Evolutionary conservation across 92 coral and sea anemone genomes (phyloP), one percentile per base, ranked within the genome.

Genomic region (Palythoa heliodiscus): DNA sequence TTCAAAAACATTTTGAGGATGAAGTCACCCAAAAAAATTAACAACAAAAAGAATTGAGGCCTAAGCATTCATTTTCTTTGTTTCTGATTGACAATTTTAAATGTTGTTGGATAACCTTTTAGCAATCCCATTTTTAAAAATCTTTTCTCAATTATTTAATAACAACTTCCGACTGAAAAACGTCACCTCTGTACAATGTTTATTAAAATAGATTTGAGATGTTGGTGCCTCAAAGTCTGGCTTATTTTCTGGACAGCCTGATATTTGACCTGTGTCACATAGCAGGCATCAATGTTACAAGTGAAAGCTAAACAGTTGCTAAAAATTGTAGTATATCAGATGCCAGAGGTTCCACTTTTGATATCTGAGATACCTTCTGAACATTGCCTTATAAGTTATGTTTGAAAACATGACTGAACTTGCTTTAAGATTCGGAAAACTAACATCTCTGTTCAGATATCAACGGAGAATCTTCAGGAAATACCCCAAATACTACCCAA

Each of bases 181-280:
- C 54, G 71, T 79, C 73, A 66, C 47, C 74, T 43, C 52, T 66
- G 52, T 47, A 17, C n/a, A 3, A 13, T 47, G 74, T 63, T 79
- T 43, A 29, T 29, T 43, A 66, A 16, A 15, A 11, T 53, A 43
- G 43, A 47, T 66, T 61, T 66, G 61, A 80, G 39, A 11, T 67
- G 23, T 8, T 11, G 84, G 84, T 80, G 84, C 84, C 84, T 17
- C 7, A 0, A 3, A 37, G 84, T 80, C 84, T 80, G 22, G 71
- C 25, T 17, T 16, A 48, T 68, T 43, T 16, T 43, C 22, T 43
- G 6, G 7, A 8, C 19, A 61, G 35, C 64, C 52, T 76, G 52
- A 11, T 23, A 76, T 60, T 78, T 38, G 38, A 60, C 9, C 38
- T 19, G 12, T 57, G 68, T 55, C 82, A 57, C 76, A 77, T 55